Evolutionary conservation across 2,888 invertebrate genomes (phyloP).

Genomic region (Drosophila cognata): DNA sequence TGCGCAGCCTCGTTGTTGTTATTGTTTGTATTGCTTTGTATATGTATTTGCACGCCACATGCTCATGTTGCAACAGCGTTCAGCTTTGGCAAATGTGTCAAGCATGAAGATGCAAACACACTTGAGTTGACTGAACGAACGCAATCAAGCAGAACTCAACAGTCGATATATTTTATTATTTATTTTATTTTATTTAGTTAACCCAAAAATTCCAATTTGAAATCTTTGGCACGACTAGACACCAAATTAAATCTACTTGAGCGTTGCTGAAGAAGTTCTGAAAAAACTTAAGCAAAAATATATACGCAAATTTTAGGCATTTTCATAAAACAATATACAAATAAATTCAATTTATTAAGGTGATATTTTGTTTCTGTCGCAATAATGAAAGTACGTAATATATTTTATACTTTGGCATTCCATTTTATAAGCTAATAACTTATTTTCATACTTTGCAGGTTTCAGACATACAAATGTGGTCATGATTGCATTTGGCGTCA

Average conservation of each 20-base stretch:
- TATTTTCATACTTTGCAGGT: neutral
- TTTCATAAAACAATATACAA: neutral
- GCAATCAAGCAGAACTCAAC: conserved; percentile 39
- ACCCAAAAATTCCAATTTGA: conserved; percentile 17
- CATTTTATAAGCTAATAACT: neutral
- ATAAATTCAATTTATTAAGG: neutral
- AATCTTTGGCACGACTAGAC: neutral
- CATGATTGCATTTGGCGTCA: conserved; percentile 17
- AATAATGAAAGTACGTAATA: neutral
- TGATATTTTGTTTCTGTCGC: neutral
- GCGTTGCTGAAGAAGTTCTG: neutral
- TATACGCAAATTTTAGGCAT: too few relatives aligned
- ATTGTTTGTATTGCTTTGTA: neutral
- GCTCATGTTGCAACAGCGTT: conserved; percentile 45
- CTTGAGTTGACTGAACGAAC: conserved; percentile 27
- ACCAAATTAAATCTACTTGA: conserved; percentile 9
- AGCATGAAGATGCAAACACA: conserved; percentile 43
- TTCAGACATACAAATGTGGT: neutral
- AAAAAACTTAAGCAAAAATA: neutral
- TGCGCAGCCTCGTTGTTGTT: conserved; percentile 5
- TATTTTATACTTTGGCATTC: neutral
- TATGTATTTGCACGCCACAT: conserved; percentile 18
- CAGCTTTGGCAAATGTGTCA: conserved; percentile 64
- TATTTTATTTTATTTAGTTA: conserved; percentile 40
- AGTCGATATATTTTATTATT: conserved; percentile 38